These are phyloP conservation scores for Drosophila longiperda DNA, from an alignment of 2,888 invertebrate genomes.

Conservation along the genomic window DNA sequence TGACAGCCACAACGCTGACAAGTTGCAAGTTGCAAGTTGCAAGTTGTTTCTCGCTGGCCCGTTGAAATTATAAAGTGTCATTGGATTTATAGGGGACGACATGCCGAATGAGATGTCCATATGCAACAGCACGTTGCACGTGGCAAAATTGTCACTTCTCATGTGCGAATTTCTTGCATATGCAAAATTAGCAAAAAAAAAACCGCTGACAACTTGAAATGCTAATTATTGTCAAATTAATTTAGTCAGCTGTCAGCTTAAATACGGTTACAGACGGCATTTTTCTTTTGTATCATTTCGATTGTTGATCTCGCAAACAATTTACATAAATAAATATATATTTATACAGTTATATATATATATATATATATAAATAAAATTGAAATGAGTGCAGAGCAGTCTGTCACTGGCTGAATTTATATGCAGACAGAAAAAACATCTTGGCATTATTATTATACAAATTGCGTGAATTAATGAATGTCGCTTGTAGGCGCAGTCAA, in stretches of 20 bases:
- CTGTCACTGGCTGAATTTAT: conserved; percentile 50
- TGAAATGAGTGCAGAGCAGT: conserved; percentile 47
- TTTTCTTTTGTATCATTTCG: background rate
- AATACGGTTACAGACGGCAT: conserved; percentile 36
- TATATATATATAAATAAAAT: conserved; percentile 43
- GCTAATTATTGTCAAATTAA: conserved; percentile 85
- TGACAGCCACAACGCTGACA: conserved; percentile 61
- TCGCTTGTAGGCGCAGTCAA: conserved; percentile 66
- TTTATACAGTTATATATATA: background rate
- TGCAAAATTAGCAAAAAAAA: conserved; percentile 77
- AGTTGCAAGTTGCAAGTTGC: conserved; percentile 34
- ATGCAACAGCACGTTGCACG: conserved; percentile 23
- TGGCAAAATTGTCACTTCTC: conserved; percentile 4
- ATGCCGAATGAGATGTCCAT: conserved; percentile 44
- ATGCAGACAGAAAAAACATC: conserved; percentile 35
- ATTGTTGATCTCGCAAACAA: conserved; percentile 3
- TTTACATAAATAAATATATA: background rate
- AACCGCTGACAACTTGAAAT: conserved; percentile 84
- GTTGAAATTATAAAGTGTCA: conserved; percentile 73
- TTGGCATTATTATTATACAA: conserved; percentile 46
- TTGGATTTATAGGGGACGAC: conserved; percentile 70
- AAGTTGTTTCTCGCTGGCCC: conserved; percentile 47
- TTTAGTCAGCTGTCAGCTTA: conserved; percentile 84
- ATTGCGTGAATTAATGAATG: conserved; percentile 71
- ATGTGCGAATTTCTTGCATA: conserved; percentile 17